Evolutionary conservation across 2,113 vertebrate species (phyloP), one percentile per base, ranked within the genome.

Genomic region (Ceyx melanurus): DNA sequence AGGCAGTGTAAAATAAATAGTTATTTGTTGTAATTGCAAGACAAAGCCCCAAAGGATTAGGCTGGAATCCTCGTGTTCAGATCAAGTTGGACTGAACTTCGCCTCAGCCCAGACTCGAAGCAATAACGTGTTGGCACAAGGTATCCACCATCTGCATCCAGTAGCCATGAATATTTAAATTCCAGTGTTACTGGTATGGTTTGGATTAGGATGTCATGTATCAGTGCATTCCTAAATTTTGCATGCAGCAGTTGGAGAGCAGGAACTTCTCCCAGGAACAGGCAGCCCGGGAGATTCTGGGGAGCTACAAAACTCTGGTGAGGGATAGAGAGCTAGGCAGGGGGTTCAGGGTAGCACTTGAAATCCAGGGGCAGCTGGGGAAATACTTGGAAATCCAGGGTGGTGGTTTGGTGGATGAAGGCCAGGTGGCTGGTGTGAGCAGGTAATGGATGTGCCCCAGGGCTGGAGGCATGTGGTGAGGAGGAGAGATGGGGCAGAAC

Each of bases 1-100:
- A 97, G 97, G 96, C 94, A 66, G 94, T 86, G 95, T 98, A 97
- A 98, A 98, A 97, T 97, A 98, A 98, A 98, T 98, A 97, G 97
- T 96, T 98, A 97, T 98, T 97, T 97, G 97, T 97, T 97, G 97
- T 97, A 97, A 97, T 97, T 97, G 97, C 97, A 97, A 97, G 97
- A 96, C 95, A 97, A 97, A 97, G 96, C 95, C 96, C 96, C 96
- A 68, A 81, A 97, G 97, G 96, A 97, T 97, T 97, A 95, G 93
- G 56, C 95, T 97, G 97, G 97, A 98, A 96, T 97, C 97, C 94
- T 96, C 77, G 42, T 79, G 90, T 94, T 96, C 97, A 96, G 96
- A 98, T 97, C 57, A 67, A 97, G 93, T 94, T 96, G 89, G 96
- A 96, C 97, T 94, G 72, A 94, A 80, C 92, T 93, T 93, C 20